These are phyloP conservation scores for Lydus trimaculatus DNA, from an alignment of 2,888 invertebrate species.

Conservation along the genomic window DNA sequence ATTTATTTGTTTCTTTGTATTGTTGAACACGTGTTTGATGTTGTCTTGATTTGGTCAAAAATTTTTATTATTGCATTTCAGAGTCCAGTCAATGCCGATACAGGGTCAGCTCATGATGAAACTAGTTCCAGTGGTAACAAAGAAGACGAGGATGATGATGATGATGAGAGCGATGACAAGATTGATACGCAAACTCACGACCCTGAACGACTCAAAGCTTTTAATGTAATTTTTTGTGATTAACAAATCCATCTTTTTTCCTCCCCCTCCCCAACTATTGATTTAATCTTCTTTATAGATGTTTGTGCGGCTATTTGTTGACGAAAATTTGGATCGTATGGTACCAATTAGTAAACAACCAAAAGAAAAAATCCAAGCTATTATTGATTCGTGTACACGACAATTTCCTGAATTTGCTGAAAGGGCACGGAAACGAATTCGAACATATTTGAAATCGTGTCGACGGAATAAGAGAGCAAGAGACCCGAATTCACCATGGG, in stretches of 20 bases:
- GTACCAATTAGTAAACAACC: conserved; percentile 98
- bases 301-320: conserved; percentile 96
- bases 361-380: conserved; percentile 97
- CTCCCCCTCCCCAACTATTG: not conserved
- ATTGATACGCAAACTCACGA: conserved; percentile 87
- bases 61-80: conserved; percentile 46
- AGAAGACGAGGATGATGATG: conserved; percentile 85
- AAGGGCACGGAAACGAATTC: conserved; percentile 90
- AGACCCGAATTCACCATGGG: conserved; percentile 83
- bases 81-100: conserved; percentile 74
- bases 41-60: conserved; percentile 29
- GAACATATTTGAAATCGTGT: conserved; percentile 96
- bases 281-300: conserved; percentile 73
- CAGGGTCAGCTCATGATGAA: conserved; percentile 81
- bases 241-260: not conserved
- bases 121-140: conserved; percentile 89
- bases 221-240: conserved; percentile 73
- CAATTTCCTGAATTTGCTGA: conserved; percentile 98
- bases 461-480: conserved; percentile 92
- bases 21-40: conserved; percentile 21
- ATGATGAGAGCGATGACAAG: conserved; percentile 91
- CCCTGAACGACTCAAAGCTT: conserved; percentile 94
- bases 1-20: not conserved
- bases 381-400: conserved; percentile 95
- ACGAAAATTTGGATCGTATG: conserved; percentile 95